phyloP scores from a whole-genome alignment of 2,888 invertebrate species.

The Hemaris fuciformis region DNA sequence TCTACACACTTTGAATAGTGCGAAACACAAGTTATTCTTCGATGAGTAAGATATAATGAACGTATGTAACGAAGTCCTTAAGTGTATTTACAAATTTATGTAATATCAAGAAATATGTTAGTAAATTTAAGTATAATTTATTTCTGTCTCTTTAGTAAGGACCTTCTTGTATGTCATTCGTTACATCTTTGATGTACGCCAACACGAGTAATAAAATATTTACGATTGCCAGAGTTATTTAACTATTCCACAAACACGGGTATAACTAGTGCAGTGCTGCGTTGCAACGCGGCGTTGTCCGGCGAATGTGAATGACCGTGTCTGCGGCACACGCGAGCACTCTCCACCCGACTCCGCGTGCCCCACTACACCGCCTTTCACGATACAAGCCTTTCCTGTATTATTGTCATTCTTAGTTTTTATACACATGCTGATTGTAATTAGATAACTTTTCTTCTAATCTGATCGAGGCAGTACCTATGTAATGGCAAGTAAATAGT shows the following conservation, averaged over 20 bases:
- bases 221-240: neutral
- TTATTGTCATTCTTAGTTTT: neutral
- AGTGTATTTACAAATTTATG: no score
- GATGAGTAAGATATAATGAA: no score
- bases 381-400: neutral
- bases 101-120: neutral
- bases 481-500: neutral
- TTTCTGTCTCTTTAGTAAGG: neutral
- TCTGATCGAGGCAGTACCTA: no score
- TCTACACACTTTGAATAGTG: neutral
- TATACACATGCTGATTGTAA: neutral
- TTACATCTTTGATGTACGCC: neutral
- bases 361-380: neutral
- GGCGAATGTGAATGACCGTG: constrained; percentile 1
- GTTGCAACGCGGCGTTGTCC: no score
- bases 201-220: neutral
- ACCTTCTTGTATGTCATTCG: neutral
- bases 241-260: neutral
- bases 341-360: neutral
- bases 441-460: neutral
- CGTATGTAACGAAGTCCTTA: no score
- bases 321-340: neutral
- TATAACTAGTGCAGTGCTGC: neutral
- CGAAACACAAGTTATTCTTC: no score
- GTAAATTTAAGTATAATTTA: neutral